Evolutionary conservation across 2,888 invertebrate genomes (phyloP), one percentile per base, ranked within the genome.

Genomic region (Stenodema calcarata): DNA sequence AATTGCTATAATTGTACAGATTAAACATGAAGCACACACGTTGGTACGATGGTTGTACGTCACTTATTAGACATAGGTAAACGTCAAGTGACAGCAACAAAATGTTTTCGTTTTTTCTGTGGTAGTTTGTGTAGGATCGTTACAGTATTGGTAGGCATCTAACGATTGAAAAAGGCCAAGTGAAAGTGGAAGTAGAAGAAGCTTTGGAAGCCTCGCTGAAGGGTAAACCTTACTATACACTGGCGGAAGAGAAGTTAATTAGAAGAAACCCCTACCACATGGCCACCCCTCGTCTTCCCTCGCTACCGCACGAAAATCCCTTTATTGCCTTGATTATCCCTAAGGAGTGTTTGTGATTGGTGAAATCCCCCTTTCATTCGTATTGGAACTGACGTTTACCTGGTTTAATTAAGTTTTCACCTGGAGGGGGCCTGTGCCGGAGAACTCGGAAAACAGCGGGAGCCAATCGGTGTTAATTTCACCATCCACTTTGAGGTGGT

Each of bases 401-500:
- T 73, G 73, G 73, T 73, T 73, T 73, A 73, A 73, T 73, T 73
- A 73, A 73, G 73, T 73, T 73, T 73, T 73, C 73, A 73, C 73
- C 73, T 73, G 35, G 35, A 73, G 35, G 73, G 73, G 73, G 35
- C 30, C n/a, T n/a, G n/a, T n/a, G n/a, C n/a, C 35, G 73, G 28
- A 28, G 35, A 9, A 16, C 30, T 35, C 35, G 73, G 73, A n/a
- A 41, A 30, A 41, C 35, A 30, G 73, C 73, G 73, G 41, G 41
- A 73, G 73, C 73, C 73, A 73, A 73, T 73, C 73, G 73, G 41
- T 41, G 73, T 73, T 73, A 30, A 73, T 73, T 73, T 73, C 41
- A 35, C 35, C 73, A 41, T 73, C 73, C 35, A 41, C 73, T 73
- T 73, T 73, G 73, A 73, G 41, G 41, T 62, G 62, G 62, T 62